Evolutionary conservation across 2,797 vertebrate species (phyloP).

Genomic region (Phrynocephalus vlangalii): DNA sequence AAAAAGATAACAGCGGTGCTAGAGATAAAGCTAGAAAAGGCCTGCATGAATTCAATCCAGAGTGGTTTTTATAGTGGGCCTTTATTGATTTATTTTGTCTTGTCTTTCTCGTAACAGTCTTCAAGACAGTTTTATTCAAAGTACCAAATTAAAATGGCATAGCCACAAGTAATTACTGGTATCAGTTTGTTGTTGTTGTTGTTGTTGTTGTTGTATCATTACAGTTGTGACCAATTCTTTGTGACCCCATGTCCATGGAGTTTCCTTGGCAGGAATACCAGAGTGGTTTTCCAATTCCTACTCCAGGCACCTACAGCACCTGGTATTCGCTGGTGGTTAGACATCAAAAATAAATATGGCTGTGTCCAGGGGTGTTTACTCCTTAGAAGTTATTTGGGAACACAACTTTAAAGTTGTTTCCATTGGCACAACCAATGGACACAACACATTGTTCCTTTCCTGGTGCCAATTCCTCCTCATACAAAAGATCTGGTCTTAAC

Average conservation of each 20-base stretch:
- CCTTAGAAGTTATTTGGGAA: neutral
- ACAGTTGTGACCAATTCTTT: no score
- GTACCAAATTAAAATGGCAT: neutral
- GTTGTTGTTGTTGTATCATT: no score
- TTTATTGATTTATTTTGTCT: neutral
- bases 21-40: constrained; percentile 3
- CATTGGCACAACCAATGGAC: neutral
- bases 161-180: neutral
- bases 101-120: neutral
- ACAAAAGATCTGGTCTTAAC: neutral
- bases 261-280: no score
- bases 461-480: neutral
- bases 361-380: neutral
- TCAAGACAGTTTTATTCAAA: neutral
- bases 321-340: no score
- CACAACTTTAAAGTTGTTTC: neutral
- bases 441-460: neutral
- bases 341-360: neutral
- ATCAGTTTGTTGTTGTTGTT: no score
- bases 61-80: neutral
- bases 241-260: no score
- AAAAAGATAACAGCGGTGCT: constrained; percentile 30
- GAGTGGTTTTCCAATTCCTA: no score
- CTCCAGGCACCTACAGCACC: no score
- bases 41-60: neutral